Evolutionary conservation across 2,113 vertebrate genomes (phyloP).

Genomic region (Azemiops feae): DNA sequence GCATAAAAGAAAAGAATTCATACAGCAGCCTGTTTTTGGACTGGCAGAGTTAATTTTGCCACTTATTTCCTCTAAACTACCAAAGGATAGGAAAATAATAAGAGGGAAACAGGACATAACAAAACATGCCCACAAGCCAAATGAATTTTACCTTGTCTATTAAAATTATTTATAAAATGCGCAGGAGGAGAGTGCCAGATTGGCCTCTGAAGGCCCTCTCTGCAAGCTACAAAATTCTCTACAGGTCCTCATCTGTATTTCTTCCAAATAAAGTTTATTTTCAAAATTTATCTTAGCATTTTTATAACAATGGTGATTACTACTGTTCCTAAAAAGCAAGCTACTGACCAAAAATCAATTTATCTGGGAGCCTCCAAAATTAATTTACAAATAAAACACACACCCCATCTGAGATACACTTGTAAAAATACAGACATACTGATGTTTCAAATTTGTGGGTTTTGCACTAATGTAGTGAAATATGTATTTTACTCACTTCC

Average conservation of each 20-base stretch:
- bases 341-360: background rate
- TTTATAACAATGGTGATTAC: background rate
- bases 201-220: background rate
- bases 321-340: background rate
- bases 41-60: background rate
- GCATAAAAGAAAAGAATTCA: background rate
- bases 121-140: background rate
- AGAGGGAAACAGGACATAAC: background rate
- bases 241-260: background rate
- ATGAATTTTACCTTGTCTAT: background rate
- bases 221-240: background rate
- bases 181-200: background rate
- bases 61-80: background rate
- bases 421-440: background rate
- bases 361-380: background rate
- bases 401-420: background rate
- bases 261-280: background rate
- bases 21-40: background rate
- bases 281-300: background rate
- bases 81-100: background rate
- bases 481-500: background rate
- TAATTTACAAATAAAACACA: background rate
- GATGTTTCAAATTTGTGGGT: background rate
- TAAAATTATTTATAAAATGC: background rate
- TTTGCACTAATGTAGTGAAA: background rate